phyloP scores from a whole-genome alignment of 92 coral and sea anemone genomes.

The Epizoanthus illoricatus region DNA sequence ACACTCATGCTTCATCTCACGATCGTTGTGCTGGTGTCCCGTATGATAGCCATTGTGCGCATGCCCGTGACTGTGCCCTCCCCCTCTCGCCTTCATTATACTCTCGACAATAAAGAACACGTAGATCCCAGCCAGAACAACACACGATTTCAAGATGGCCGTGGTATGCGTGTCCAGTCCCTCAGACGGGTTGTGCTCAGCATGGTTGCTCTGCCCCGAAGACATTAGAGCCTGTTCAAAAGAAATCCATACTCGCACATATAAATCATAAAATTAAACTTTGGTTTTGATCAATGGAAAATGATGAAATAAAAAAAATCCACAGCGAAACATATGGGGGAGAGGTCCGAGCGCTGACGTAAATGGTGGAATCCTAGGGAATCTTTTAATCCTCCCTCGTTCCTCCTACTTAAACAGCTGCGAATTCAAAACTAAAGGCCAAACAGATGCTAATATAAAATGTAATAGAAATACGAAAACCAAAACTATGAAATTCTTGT shows the following conservation, averaged over 20 bases:
- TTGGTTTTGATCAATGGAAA: too few relatives aligned
- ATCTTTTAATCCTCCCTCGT: too few relatives aligned
- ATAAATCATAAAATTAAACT: neutral
- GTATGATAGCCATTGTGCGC: slow-evolving; percentile 22
- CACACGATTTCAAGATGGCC: slow-evolving; percentile 76
- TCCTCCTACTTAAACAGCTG: too few relatives aligned
- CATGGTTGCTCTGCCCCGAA: neutral
- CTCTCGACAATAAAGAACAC: slow-evolving; percentile 83
- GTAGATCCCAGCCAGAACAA: slow-evolving; percentile 84
- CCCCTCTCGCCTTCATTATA: slow-evolving; percentile 55
- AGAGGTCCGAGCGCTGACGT: too few relatives aligned
- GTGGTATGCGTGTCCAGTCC: slow-evolving; percentile 36
- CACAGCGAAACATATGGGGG: too few relatives aligned
- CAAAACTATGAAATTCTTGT: too few relatives aligned
- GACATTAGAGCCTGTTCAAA: slow-evolving; percentile 14
- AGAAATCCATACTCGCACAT: neutral
- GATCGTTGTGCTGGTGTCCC: slow-evolving; percentile 9
- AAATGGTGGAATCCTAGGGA: too few relatives aligned
- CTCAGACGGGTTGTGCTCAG: neutral
- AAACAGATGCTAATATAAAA: too few relatives aligned
- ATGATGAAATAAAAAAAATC: too few relatives aligned
- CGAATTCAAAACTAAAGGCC: too few relatives aligned
- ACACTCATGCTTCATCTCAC: slow-evolving; percentile 7
- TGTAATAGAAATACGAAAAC: too few relatives aligned
- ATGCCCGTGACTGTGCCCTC: slow-evolving; percentile 18